Base-by-base conservation (phyloP, 1,140 invertebrate species). In the Holcopasites calliopsidis region DNA sequence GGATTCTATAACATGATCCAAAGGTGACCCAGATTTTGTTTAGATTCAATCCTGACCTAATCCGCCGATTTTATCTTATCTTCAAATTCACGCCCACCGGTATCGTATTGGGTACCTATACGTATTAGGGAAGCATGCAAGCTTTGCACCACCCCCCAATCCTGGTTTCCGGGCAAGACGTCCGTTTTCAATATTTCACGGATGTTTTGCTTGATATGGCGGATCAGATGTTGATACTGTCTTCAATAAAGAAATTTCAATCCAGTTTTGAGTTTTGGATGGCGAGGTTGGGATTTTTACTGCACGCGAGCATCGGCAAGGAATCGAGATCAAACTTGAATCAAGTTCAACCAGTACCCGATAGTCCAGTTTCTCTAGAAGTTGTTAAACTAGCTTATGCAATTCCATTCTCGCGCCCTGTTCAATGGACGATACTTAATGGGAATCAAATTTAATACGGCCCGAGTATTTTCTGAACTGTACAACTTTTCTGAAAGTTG, bases 1-100 rank as follows among this genome's bases (percentile, higher is more conserved):
- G 2, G 16, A 31, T 73, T 73, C 42, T 64, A 52, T 44, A 65
- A 52, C 35, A 33, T 66, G 71, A 66, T 66, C 50, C 61, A 74
- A 74, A 38, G 49, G 38, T 55, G 61, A 74, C 71, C 71, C 38
- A 74, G 71, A 74, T 74, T 74, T 74, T 74, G 71, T 74, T 74
- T 66, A 74, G 71, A 74, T 66, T 55, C 61, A 55, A 74, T 73
- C 61, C 60, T 55, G 49, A 47, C 50, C 71, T 73, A 73, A 73
- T 74, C 71, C 71, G 23, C 38, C 16, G 61, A 21, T 74, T 66
- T 74, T 74, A 74, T 74, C 71, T 55, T 66, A 73, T 73, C 60
- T 42, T 7, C 33, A 64, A 72, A 58, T 72, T 72, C 71, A 74
- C 61, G 49, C 71, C 49, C 61, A 74, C 28, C 33, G 31, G 5